Conservation (phyloP, 2,113 vertebrate species). For the Rostratula benghalensis region DNA sequence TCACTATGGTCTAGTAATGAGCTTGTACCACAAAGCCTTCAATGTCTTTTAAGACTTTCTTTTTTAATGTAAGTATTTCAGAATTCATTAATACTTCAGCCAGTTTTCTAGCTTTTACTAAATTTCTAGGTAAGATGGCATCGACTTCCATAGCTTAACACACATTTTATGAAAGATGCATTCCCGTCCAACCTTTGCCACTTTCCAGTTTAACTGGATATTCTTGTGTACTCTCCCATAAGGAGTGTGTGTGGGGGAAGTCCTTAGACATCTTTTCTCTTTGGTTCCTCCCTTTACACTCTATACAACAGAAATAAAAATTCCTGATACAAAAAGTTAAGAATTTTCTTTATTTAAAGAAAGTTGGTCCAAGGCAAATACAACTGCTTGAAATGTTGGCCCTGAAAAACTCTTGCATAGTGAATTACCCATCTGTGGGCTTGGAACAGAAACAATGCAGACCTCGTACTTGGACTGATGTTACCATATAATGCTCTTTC, state of each 20-base stretch:
- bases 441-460: constrained; percentile 60
- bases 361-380: constrained; percentile 47
- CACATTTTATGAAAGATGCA: neutral
- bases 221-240: neutral
- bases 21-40: neutral
- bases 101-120: neutral
- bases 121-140: neutral
- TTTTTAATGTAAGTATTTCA: neutral
- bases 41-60: neutral
- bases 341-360: neutral
- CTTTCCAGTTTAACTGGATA: neutral
- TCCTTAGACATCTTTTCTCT: neutral
- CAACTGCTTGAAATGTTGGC: constrained; percentile 41
- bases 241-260: neutral
- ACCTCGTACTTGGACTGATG: constrained; percentile 37
- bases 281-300: neutral
- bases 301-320: neutral
- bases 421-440: constrained; percentile 56
- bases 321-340: neutral
- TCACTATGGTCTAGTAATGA: neutral
- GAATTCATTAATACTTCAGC: neutral
- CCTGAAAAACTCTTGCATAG: constrained; percentile 42
- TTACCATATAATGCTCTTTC: constrained; percentile 59
- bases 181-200: neutral
- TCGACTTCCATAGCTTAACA: neutral